A percentile compares a stretch with the other conserved stretches of the same genome.
phyloP scores from a whole-genome alignment of 2,888 invertebrate genomes.

The Hermodice carunculata region DNA sequence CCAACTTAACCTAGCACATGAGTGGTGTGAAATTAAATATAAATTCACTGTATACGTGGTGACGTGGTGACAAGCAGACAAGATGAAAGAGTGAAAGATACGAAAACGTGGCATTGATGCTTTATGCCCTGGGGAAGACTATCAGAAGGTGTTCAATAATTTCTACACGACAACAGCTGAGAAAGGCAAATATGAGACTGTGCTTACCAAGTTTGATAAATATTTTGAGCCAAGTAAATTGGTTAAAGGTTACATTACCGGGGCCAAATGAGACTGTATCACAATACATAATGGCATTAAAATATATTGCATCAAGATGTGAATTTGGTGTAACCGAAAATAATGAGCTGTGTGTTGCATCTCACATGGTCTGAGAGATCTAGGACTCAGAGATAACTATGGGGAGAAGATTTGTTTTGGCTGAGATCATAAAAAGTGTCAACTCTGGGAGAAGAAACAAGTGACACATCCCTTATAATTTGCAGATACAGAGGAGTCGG shows the following conservation, averaged over 20 bases:
- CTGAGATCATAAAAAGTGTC: background rate
- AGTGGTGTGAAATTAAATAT: too few relatives aligned
- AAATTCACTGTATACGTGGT: too few relatives aligned
- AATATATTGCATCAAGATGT: slow-evolving; percentile 1
- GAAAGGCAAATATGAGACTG: slow-evolving; percentile 5
- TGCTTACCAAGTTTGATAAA: background rate
- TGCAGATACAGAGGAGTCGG: too few relatives aligned
- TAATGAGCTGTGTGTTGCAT: slow-evolving; percentile 1
- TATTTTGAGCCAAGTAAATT: slow-evolving; percentile 18
- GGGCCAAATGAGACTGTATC: background rate
- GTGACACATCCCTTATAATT: too few relatives aligned
- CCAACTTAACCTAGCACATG: too few relatives aligned
- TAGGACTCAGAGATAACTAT: background rate
- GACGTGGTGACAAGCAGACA: too few relatives aligned
- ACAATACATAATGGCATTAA: background rate
- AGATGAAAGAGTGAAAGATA: too few relatives aligned
- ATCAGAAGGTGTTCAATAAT: background rate
- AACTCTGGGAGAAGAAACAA: too few relatives aligned
- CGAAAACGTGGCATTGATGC: too few relatives aligned
- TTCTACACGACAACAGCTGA: background rate
- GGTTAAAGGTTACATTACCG: background rate
- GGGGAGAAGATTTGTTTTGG: background rate
- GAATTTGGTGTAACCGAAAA: slow-evolving; percentile 11
- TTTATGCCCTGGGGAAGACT: background rate
- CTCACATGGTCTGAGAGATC: slow-evolving; percentile 5